Evolutionary conservation across 2,113 vertebrate genomes (phyloP).

Genomic region (Aplodontia rufa): DNA sequence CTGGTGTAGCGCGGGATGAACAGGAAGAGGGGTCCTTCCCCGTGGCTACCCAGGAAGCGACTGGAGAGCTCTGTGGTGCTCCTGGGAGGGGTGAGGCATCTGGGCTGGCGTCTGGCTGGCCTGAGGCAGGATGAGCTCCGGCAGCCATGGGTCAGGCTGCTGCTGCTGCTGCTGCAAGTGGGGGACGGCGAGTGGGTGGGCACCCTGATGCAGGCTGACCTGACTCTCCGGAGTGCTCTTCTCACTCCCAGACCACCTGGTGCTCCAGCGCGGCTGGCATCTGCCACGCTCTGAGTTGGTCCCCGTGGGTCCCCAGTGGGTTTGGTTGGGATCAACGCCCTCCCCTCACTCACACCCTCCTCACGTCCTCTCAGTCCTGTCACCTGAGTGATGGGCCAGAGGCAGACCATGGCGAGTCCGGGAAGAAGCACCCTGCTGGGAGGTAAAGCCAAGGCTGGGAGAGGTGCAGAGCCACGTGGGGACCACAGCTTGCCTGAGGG

Average conservation of each 20-base stretch:
- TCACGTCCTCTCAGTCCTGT: fast-evolving
- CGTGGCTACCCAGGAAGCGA: too few relatives aligned
- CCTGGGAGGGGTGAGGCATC: too few relatives aligned
- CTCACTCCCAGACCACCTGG: fast-evolving
- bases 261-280: fast-evolving
- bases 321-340: fast-evolving
- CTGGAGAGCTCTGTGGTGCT: too few relatives aligned
- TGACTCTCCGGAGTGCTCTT: too few relatives aligned
- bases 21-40: too few relatives aligned
- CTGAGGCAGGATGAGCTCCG: too few relatives aligned
- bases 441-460: fast-evolving
- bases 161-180: too few relatives aligned
- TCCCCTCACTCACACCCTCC: fast-evolving
- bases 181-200: fast-evolving
- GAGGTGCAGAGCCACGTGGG: background rate
- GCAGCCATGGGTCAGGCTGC: too few relatives aligned
- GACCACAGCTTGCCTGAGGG: too few relatives aligned
- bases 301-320: too few relatives aligned
- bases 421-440: background rate
- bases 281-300: fast-evolving
- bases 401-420: background rate
- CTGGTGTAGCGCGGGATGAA: too few relatives aligned
- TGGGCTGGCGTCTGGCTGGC: too few relatives aligned
- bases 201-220: fast-evolving
- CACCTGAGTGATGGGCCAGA: background rate